A percentile compares a stretch with the other conserved stretches of the same genome.
These are phyloP conservation scores for Rhegmatorhina hoffmannsi DNA, from an alignment of 2,113 vertebrate genomes.

Conservation along the genomic window DNA sequence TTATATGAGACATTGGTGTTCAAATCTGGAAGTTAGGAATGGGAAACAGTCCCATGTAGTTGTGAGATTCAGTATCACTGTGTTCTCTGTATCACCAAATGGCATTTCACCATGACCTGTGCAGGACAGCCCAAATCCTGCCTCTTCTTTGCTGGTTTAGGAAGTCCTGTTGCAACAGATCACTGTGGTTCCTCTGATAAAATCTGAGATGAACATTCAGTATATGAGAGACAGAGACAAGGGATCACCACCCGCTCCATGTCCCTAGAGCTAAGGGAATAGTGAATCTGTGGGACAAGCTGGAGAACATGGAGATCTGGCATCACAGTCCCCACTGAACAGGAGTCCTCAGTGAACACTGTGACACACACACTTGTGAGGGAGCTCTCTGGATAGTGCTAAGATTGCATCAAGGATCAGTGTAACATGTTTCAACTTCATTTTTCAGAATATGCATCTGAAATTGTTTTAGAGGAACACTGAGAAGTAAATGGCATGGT, in stretches of 20 bases:
- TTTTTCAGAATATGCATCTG: not conserved
- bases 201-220: not conserved
- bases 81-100: not conserved
- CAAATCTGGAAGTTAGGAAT: conserved; percentile 31
- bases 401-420: not conserved
- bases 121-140: conserved; percentile 12
- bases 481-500: not conserved
- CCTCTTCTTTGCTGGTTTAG: not conserved
- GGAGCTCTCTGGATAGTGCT: not conserved
- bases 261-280: not conserved
- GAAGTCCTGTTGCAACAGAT: not conserved
- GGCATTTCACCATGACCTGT: conserved; percentile 20
- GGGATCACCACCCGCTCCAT: not conserved
- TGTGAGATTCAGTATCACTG: conserved; percentile 35
- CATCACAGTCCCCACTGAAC: not conserved
- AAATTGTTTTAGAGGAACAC: not conserved
- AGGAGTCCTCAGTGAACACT: not conserved
- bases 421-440: not conserved
- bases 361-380: not conserved
- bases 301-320: not conserved
- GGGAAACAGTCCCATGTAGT: not conserved
- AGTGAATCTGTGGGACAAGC: not conserved
- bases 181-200: not conserved
- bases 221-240: not conserved
- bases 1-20: conserved; percentile 10